phyloP scores from a whole-genome alignment of 1,140 invertebrate species.

The Eumaeus atala region DNA sequence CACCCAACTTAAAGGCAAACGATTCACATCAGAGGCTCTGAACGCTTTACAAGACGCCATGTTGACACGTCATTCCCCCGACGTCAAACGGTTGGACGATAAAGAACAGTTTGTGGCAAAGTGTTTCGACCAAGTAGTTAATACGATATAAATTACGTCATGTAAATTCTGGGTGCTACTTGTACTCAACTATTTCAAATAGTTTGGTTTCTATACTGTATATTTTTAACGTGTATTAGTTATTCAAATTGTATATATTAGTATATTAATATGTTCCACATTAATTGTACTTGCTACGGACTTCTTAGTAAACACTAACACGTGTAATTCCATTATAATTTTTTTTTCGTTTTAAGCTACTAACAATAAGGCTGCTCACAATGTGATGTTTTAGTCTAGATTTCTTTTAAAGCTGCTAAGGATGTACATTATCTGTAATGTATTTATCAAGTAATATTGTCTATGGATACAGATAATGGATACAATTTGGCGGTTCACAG shows the following conservation, averaged over 20 bases:
- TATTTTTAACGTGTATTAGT: constrained; percentile 2
- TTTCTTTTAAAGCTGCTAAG: not conserved
- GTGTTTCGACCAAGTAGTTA: constrained; percentile 72
- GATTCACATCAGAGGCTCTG: constrained; percentile 67
- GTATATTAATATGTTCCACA: not conserved
- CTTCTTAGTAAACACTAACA: constrained; percentile 8
- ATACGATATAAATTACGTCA: constrained; percentile 49
- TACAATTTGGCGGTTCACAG: constrained; percentile 11
- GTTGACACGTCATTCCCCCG: constrained; percentile 54
- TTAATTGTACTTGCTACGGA: too few relatives aligned
- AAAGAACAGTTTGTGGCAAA: constrained; percentile 72
- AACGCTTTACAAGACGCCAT: constrained; percentile 63
- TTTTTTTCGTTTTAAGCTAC: constrained; percentile 6
- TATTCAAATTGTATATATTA: not conserved
- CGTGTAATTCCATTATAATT: not conserved
- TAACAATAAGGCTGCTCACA: constrained; percentile 15
- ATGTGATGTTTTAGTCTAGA: constrained; percentile 6
- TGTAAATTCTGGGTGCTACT: not conserved
- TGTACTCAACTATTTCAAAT: not conserved
- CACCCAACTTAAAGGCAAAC: constrained; percentile 67
- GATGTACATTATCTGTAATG: not conserved
- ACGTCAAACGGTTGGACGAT: constrained; percentile 59
- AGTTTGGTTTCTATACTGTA: not conserved
- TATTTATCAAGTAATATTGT: not conserved
- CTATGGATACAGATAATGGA: not conserved